Base-by-base conservation (phyloP, 2,113 vertebrate genomes). In the Pluvialis apricaria region DNA sequence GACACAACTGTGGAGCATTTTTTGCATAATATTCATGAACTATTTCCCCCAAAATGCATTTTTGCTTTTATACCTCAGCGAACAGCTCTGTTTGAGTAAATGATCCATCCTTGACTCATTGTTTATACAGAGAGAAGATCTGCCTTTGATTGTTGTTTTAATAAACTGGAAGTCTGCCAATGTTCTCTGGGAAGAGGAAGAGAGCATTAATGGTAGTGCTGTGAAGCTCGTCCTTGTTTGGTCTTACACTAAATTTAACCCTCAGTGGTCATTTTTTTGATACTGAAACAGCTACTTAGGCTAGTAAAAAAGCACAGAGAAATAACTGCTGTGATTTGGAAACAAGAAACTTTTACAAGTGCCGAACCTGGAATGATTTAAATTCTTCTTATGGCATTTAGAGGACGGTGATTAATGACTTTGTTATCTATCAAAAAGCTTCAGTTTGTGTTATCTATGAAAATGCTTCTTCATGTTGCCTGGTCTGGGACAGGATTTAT, bases 161-260 rank as follows among this genome's bases (percentile, higher is more conserved):
- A 97, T 97, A 98, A 97, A 97, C 95, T 98, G 98, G 98, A 98
- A 96, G 94, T 68, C 97, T 97, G 98, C 97, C 98, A 98, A 2
- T 38, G 64, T 94, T 97, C 97, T 96, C 95, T 91, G 88, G 66
- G 94, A 96, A 96, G 93, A 97, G 93, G 94, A 97, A 94, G 55
- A 96, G 77, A 93, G 81, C 87, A 61, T 96, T 94, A 97, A 97
- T 79, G 96, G 96, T 90, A 97, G 70, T 60, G 72, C 93, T 96
- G 42, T 87, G 96, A 97, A 97, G 95, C 89, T 95, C 6, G 1
- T 95, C 95, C 60, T 83, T 95, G 86, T 97, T 97, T 97, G 92
- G 94, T 94, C 71, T 96, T 95, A 90, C 82, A 92, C 24, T 87
- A 96, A 97, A 97, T 97, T 98, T 97, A 97, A 98, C 96, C 95